These are phyloP conservation scores for Oryzias curvinotus DNA, from an alignment of 2,113 vertebrate genomes.

Conservation along the genomic window DNA sequence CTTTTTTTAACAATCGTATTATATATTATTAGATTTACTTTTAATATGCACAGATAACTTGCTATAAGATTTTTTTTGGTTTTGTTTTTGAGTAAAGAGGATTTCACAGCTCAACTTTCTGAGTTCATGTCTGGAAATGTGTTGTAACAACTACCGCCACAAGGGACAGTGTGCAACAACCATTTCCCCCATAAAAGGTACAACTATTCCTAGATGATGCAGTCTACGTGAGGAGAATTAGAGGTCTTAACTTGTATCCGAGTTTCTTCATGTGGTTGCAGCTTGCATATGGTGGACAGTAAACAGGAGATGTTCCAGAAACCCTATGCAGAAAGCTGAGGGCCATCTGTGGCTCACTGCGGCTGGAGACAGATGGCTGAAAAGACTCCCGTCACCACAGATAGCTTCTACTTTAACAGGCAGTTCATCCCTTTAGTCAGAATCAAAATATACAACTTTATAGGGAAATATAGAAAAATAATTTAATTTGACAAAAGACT, in stretches of 20 bases:
- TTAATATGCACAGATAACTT: too few relatives aligned
- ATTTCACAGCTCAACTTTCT: too few relatives aligned
- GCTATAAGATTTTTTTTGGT: too few relatives aligned
- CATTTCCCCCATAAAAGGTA: not conserved
- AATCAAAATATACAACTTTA: not conserved
- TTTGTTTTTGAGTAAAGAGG: too few relatives aligned
- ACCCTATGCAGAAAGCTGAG: constrained; percentile 54
- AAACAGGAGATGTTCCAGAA: constrained; percentile 51
- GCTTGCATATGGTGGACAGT: constrained; percentile 46
- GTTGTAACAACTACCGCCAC: not conserved
- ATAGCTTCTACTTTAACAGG: constrained; percentile 50
- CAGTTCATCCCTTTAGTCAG: constrained; percentile 27
- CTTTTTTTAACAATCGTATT: not conserved
- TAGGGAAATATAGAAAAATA: not conserved
- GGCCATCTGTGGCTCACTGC: constrained; percentile 62
- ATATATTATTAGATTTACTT: too few relatives aligned
- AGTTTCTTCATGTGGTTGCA: constrained; percentile 15
- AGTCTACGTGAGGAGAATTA: not conserved
- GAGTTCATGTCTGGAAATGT: too few relatives aligned
- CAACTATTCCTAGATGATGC: not conserved
- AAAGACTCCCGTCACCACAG: constrained; percentile 60
- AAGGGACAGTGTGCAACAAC: constrained; percentile 61
- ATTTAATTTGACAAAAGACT: not conserved
- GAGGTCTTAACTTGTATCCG: constrained; percentile 1
- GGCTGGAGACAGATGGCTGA: constrained; percentile 61